Percentiles rank a stretch among this genome's conserved stretches.
Conservation (phyloP, 2,113 vertebrate genomes). For the Zosterops borbonicus region DNA sequence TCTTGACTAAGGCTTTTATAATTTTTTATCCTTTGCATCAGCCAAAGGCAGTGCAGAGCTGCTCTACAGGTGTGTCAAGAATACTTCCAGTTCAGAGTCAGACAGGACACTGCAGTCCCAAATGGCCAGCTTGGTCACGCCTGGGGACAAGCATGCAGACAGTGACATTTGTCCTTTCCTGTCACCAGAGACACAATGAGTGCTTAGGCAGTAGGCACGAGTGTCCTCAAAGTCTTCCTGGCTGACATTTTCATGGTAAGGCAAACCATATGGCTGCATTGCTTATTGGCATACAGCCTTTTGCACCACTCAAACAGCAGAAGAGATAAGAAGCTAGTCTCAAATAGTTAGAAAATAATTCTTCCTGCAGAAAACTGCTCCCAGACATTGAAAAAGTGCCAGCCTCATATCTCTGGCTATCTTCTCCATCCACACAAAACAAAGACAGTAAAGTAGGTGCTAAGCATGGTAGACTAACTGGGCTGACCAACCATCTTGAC, state of each 20-base stretch:
- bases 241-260: conserved; percentile 10
- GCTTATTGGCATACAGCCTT: background rate
- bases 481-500: background rate
- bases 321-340: background rate
- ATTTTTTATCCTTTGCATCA: background rate
- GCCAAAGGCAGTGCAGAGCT: background rate
- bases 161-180: background rate
- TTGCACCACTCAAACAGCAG: background rate
- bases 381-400: background rate
- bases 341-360: background rate
- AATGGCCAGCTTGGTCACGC: background rate
- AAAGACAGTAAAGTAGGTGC: background rate
- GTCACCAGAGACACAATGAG: accelerated
- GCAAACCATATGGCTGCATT: background rate
- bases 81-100: background rate
- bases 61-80: background rate
- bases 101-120: background rate
- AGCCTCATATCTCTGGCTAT: background rate
- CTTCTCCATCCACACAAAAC: background rate
- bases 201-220: background rate
- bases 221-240: conserved; percentile 1
- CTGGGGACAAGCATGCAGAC: background rate
- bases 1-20: background rate
- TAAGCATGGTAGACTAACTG: background rate
- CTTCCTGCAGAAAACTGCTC: background rate